Conservation (phyloP, 2,888 invertebrate species). For the Folsomia manolachei region DNA sequence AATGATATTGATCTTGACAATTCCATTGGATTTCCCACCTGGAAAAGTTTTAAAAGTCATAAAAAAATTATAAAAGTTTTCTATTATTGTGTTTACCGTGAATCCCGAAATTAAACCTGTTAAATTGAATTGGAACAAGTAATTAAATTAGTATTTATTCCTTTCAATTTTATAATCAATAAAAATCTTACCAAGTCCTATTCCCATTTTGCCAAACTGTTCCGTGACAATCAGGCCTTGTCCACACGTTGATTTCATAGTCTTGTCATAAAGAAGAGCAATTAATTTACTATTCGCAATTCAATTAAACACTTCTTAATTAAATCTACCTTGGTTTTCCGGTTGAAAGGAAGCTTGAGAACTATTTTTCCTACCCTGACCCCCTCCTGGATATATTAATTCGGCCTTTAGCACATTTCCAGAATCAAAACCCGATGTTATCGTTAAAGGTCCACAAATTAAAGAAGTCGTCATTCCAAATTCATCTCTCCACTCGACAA, state of each 20-base stretch:
- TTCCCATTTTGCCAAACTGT: conserved; percentile 85
- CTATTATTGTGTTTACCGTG: conserved; percentile 55
- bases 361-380: too few relatives aligned
- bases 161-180: too few relatives aligned
- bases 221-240: conserved; percentile 80
- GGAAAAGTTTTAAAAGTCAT: background rate
- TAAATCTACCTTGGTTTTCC: conserved; percentile 14
- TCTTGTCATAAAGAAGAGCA: too few relatives aligned
- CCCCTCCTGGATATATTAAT: conserved; percentile 56
- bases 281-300: too few relatives aligned
- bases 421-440: conserved; percentile 85
- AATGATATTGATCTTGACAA: conserved; percentile 76
- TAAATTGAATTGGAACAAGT: too few relatives aligned
- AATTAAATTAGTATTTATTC: too few relatives aligned
- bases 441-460: conserved; percentile 69
- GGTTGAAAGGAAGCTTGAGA: conserved; percentile 11
- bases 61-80: background rate
- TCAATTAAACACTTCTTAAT: conserved; percentile 46
- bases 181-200: conserved; percentile 91
- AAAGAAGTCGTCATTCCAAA: background rate
- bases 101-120: conserved; percentile 84
- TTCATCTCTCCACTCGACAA: too few relatives aligned
- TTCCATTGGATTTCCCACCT: conserved; percentile 52
- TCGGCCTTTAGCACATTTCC: conserved; percentile 83
- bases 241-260: conserved; percentile 86